phyloP scores from a whole-genome alignment of 2,888 invertebrate genomes.

The Athrips mouffetella region DNA sequence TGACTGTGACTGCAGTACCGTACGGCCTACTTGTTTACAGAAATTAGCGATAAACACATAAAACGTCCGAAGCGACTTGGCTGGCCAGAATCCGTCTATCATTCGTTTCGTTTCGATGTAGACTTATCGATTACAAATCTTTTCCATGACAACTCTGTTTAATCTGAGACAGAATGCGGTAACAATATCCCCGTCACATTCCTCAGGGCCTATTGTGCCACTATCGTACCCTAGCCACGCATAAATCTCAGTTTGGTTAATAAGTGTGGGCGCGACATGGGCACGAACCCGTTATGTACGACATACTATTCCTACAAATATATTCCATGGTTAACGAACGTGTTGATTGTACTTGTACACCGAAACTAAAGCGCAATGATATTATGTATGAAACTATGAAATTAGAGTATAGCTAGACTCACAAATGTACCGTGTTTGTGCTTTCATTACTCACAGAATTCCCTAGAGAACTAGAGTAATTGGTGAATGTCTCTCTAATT shows the following conservation, averaged over 20 bases:
- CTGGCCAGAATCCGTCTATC: background rate
- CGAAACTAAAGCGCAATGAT: too few relatives aligned
- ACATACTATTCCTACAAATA: constrained; percentile 39
- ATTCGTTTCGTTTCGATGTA: constrained; percentile 4
- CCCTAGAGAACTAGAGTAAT: constrained; percentile 19
- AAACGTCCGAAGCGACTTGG: background rate
- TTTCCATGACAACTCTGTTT: background rate
- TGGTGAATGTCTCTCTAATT: constrained; percentile 22
- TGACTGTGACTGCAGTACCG: constrained; percentile 45
- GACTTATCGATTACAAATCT: constrained; percentile 1
- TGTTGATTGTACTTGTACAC: background rate
- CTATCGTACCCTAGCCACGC: constrained; percentile 59
- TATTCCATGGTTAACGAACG: constrained; percentile 18
- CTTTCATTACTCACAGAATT: constrained; percentile 15
- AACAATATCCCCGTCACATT: constrained; percentile 50
- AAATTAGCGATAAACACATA: constrained; percentile 11
- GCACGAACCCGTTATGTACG: constrained; percentile 55
- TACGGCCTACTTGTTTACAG: constrained; percentile 50
- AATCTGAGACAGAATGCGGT: background rate
- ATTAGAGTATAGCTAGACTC: too few relatives aligned
- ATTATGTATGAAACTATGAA: too few relatives aligned
- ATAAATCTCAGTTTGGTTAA: constrained; percentile 73
- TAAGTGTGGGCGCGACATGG: constrained; percentile 68
- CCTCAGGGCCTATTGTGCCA: constrained; percentile 65
- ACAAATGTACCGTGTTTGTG: background rate